A percentile compares a stretch with the other conserved stretches of the same genome.
Evolutionary conservation across 2,888 invertebrate species (phyloP).

Genomic region (Agrochola litura): DNA sequence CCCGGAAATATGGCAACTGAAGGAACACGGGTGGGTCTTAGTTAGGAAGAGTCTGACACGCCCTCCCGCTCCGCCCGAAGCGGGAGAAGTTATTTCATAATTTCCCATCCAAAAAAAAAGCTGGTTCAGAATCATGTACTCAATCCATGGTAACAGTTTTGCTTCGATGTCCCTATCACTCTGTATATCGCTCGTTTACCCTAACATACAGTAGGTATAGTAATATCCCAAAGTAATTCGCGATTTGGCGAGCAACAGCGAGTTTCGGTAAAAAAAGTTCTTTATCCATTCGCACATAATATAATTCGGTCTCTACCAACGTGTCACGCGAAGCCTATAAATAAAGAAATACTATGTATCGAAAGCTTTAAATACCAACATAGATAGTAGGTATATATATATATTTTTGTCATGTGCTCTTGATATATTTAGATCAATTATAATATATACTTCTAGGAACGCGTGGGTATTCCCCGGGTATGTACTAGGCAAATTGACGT

Average conservation of each 20-base stretch:
- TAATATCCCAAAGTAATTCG: background rate
- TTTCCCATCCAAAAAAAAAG: too few relatives aligned
- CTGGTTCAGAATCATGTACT: too few relatives aligned
- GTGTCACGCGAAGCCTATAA: constrained; percentile 20
- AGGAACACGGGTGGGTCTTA: too few relatives aligned
- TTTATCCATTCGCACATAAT: background rate
- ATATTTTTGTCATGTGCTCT: constrained; percentile 28
- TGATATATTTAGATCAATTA: constrained; percentile 27
- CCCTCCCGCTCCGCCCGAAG: too few relatives aligned
- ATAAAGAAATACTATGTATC: constrained; percentile 16
- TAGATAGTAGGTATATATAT: background rate
- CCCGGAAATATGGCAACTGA: too few relatives aligned
- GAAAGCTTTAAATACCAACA: background rate
- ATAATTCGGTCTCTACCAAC: background rate
- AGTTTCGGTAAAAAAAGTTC: background rate
- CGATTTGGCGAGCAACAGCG: background rate
- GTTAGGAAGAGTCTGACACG: too few relatives aligned
- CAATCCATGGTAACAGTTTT: too few relatives aligned
- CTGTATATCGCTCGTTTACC: background rate
- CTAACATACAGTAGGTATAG: too few relatives aligned
- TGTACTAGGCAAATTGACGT: background rate
- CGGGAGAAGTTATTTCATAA: too few relatives aligned
- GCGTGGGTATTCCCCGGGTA: constrained; percentile 43
- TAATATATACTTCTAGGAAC: background rate
- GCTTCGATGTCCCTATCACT: too few relatives aligned